phyloP scores from a whole-genome alignment of 2,113 vertebrate species.

The Antidorcas marsupialis region DNA sequence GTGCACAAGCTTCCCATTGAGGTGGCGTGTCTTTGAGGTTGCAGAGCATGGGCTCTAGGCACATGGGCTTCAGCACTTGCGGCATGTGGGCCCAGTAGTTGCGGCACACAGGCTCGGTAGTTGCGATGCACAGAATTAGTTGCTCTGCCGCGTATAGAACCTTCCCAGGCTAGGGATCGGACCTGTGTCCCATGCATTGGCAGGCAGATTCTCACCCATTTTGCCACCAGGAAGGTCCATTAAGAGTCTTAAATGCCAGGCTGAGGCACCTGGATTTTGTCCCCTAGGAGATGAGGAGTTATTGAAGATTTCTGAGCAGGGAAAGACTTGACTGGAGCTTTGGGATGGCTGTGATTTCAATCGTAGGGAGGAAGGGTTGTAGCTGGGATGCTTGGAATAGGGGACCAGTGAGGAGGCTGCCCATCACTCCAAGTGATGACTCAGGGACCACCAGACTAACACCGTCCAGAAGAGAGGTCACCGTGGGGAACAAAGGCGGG shows the following conservation, averaged over 20 bases:
- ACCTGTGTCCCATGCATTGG: neutral
- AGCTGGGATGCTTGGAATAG: neutral
- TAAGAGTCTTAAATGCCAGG: neutral
- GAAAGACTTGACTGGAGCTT: neutral
- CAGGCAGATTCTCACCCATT: neutral
- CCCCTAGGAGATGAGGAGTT: neutral
- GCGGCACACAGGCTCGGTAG: neutral
- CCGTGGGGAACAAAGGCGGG: accelerated
- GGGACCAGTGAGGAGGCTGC: neutral
- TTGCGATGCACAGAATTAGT: neutral
- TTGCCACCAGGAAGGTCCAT: neutral
- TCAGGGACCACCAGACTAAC: neutral
- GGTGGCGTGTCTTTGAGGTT: neutral
- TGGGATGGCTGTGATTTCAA: neutral
- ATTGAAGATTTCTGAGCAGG: neutral
- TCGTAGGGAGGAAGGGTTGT: neutral
- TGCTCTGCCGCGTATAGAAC: neutral
- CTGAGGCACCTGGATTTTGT: neutral
- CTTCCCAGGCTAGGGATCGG: neutral
- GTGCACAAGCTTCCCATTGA: neutral
- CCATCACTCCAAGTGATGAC: no score
- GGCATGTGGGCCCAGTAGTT: neutral
- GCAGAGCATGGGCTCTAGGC: neutral
- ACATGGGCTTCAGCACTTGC: neutral
- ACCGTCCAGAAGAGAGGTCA: neutral